Evolutionary conservation across 2,113 vertebrate species (phyloP).

Genomic region (Pygathrix nemaeus): DNA sequence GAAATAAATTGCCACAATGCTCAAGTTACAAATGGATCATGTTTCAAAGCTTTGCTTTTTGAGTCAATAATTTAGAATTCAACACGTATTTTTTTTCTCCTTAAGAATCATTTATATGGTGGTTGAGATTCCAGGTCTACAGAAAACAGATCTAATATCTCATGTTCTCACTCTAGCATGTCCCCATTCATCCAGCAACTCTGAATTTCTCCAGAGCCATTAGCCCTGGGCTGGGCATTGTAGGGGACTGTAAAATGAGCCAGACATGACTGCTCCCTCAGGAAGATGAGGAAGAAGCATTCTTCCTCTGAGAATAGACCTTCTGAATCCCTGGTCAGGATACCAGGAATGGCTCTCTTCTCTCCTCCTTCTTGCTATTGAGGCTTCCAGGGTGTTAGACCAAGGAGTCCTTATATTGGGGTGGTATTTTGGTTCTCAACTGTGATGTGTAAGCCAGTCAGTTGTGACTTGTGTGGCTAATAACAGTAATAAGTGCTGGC

Average conservation of each 20-base stretch:
- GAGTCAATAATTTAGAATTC: not conserved
- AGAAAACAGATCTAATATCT: not conserved
- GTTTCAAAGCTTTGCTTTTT: conserved; percentile 9
- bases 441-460: not conserved
- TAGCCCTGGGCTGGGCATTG: not conserved
- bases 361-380: not conserved
- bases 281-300: not conserved
- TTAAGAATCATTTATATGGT: not conserved
- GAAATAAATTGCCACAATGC: not conserved
- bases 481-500: not conserved
- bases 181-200: not conserved
- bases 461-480: not conserved
- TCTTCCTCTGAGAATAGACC: not conserved
- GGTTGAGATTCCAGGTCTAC: not conserved
- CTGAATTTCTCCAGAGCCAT: not conserved
- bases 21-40: not conserved
- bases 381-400: not conserved
- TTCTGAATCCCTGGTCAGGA: not conserved
- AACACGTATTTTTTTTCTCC: not conserved
- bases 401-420: not conserved
- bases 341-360: not conserved
- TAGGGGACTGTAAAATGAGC: not conserved
- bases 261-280: not conserved
- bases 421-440: not conserved
- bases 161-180: not conserved